A percentile compares a stretch with the other conserved stretches of the same genome.
phyloP scores from a whole-genome alignment of 2,113 vertebrate species.

The Pongo abelii region DNA sequence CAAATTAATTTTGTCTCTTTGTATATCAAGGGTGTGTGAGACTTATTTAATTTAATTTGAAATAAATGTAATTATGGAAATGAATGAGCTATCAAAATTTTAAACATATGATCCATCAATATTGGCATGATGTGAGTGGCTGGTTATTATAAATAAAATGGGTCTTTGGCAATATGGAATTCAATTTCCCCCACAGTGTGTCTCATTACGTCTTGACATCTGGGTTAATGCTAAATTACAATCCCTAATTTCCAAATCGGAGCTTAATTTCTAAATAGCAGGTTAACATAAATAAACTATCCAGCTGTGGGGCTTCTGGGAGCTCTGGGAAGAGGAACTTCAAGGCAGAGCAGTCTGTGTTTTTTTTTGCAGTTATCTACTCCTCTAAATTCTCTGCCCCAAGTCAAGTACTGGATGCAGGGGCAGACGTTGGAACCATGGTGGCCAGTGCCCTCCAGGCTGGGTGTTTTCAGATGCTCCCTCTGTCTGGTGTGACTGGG shows the following conservation, averaged over 20 bases:
- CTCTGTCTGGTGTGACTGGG: not conserved
- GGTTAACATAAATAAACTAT: slow-evolving; percentile 85
- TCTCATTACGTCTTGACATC: slow-evolving; percentile 88
- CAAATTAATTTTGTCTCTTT: slow-evolving; percentile 90
- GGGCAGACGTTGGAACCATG: not conserved
- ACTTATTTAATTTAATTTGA: slow-evolving; percentile 90
- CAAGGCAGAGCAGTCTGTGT: slow-evolving; percentile 50
- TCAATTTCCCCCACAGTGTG: slow-evolving; percentile 86
- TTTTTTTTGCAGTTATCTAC: not conserved
- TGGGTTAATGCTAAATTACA: slow-evolving; percentile 88
- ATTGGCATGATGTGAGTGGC: slow-evolving; percentile 85
- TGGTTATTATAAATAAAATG: slow-evolving; percentile 89
- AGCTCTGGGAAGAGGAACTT: slow-evolving; percentile 70
- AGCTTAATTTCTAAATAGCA: slow-evolving; percentile 87
- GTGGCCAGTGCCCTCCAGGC: not conserved
- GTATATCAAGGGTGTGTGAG: slow-evolving; percentile 86
- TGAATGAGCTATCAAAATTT: slow-evolving; percentile 93
- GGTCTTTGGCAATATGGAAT: slow-evolving; percentile 87
- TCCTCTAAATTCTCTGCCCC: not conserved
- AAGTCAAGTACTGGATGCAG: not conserved
- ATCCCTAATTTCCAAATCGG: slow-evolving; percentile 87
- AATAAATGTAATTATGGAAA: slow-evolving; percentile 93
- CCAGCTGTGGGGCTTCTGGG: slow-evolving; percentile 82
- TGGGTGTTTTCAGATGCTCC: too few relatives aligned
- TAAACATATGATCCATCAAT: slow-evolving; percentile 92